Evolutionary conservation across 2,797 vertebrate genomes (phyloP), one percentile per base, ranked within the genome.

Genomic region (Erethizon dorsatum): DNA sequence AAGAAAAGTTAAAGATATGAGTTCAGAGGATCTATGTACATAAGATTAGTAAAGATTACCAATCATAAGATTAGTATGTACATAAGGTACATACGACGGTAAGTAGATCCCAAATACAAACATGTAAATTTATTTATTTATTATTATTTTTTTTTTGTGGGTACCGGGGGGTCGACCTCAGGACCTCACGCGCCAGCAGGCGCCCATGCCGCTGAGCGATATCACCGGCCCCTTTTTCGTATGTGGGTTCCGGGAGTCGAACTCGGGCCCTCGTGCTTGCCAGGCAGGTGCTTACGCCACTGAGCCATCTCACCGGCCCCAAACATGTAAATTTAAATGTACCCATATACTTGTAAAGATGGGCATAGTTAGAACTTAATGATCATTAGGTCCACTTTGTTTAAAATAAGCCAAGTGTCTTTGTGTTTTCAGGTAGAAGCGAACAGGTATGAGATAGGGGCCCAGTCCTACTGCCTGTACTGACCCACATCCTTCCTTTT

Each of bases 261-360:
- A 41, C 37, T 41, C 37, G 37, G 37, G 37, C 37, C 37, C 37
- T 41, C 37, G 37, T 2, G 37, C 37, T 41, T 41, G 37, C 37
- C 37, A 2, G 37, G 37, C 37, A 41, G 37, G 37, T 2, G 37
- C 37, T 41, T 41, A 41, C 2, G 37, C 37, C 37, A 2, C 37
- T 41, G 37, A 41, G 37, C 37, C 37, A 41, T 41, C 37, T 41
- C 37, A 41, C 37, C 37, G 37, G 37, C 37, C 37, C 37, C 47
- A 97, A 91, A 86, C 22, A 92, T 8, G 1, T 45, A 86, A 94
- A 92, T 80, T 83, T 41, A 97, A 97, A 95, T 80, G n/a, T 7
- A 84, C 28, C 84, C 71, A 94, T 20, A 95, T 17, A 83, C 65
- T 61, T 82, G 5, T 41, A 97, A 92, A 54, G 37, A 92, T 45